Percentiles rank a stretch among this genome's conserved stretches.
Evolutionary conservation across 2,113 vertebrate genomes (phyloP).

Genomic region (Scopus umbretta): DNA sequence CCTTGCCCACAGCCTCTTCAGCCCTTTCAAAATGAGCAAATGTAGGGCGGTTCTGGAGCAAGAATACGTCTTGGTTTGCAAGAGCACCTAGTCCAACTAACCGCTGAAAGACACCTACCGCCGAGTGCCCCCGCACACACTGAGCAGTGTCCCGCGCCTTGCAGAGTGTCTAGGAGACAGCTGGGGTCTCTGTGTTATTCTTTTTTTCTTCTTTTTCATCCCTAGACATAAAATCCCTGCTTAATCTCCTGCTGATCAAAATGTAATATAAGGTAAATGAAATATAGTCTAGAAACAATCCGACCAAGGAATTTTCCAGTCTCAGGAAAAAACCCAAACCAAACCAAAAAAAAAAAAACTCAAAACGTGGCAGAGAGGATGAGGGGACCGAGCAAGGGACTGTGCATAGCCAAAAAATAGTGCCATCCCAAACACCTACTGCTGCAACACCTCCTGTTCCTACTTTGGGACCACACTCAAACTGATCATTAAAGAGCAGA

Average conservation of each 20-base stretch:
- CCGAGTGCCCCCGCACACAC: neutral
- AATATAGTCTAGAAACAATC: neutral
- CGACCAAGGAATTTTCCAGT: neutral
- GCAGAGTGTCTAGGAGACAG: neutral
- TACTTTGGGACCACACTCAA: neutral
- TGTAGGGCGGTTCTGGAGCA: neutral
- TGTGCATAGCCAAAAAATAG: neutral
- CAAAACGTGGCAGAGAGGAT: neutral
- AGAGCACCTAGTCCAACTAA: neutral
- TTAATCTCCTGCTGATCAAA: neutral
- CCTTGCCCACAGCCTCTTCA: neutral
- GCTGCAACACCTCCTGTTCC: neutral
- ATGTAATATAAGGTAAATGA: neutral
- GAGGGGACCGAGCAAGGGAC: neutral
- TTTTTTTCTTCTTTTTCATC: neutral
- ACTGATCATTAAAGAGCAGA: neutral
- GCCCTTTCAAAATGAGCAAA: neutral
- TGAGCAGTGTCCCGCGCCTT: too few species aligned
- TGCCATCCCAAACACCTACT: neutral
- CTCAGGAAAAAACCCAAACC: neutral
- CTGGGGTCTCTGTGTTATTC: too few species aligned
- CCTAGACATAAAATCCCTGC: neutral
- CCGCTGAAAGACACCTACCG: neutral
- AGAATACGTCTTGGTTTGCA: neutral
- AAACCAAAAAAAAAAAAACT: fast-evolving